A percentile compares a stretch with the other conserved stretches of the same genome.
phyloP scores from a whole-genome alignment of 2,888 invertebrate genomes.

The Agrilus cyanescens region DNA sequence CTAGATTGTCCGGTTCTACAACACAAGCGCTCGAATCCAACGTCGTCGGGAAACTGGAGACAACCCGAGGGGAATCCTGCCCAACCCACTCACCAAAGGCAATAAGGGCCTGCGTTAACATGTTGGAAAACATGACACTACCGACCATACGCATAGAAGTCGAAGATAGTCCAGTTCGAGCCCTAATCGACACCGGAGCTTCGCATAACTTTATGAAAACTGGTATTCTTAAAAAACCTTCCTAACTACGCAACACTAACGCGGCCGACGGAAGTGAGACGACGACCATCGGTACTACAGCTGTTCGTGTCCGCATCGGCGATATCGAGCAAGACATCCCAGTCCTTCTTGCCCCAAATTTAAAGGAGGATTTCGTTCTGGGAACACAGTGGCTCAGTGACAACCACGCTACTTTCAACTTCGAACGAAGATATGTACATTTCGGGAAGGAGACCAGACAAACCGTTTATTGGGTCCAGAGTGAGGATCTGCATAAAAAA shows the following conservation, averaged over 20 bases:
- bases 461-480: neutral
- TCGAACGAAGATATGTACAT: neutral
- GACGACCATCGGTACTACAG: neutral
- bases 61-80: no score
- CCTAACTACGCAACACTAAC: neutral
- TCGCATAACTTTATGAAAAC: neutral
- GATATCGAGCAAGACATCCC: neutral
- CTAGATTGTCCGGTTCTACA: neutral
- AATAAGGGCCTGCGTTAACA: neutral
- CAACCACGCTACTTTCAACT: constrained; percentile 1
- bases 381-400: neutral
- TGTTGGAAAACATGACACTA: neutral
- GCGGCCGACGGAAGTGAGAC: neutral
- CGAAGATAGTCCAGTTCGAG: neutral
- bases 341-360: neutral
- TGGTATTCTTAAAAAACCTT: neutral
- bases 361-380: neutral
- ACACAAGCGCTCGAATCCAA: neutral
- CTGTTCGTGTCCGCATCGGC: neutral
- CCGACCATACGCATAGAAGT: neutral
- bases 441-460: neutral
- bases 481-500: no score
- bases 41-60: neutral
- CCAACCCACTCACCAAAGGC: no score
- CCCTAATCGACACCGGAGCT: neutral